Evolutionary conservation across 2,888 invertebrate species (phyloP).

Genomic region (Cyclophora punctaria): DNA sequence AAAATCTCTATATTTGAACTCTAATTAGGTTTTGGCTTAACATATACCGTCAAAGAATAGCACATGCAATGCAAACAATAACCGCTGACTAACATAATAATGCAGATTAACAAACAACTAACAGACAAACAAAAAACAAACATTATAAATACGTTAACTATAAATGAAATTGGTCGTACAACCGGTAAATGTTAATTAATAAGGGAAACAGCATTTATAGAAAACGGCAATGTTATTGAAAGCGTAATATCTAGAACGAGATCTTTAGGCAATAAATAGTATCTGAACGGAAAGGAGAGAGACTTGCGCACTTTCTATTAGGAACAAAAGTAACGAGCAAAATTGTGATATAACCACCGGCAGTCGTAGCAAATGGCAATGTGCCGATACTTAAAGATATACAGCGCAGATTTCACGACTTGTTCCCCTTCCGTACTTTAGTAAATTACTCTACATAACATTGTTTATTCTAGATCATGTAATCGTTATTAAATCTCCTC

Average conservation of each 20-base stretch:
- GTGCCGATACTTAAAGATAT: slow-evolving; percentile 6
- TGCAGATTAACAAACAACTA: too few species aligned
- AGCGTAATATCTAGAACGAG: slow-evolving; percentile 22
- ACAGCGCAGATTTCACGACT: slow-evolving; percentile 14
- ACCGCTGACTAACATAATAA: too few species aligned
- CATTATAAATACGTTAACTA: too few species aligned
- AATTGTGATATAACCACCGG: slow-evolving; percentile 60
- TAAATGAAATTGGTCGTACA: too few species aligned
- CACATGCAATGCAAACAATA: too few species aligned
- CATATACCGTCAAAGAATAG: too few species aligned
- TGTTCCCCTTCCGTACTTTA: slow-evolving; percentile 13
- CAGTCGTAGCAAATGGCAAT: slow-evolving; percentile 26
- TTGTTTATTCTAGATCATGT: too few species aligned
- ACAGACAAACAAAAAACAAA: too few species aligned
- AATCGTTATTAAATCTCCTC: too few species aligned
- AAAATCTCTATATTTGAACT: too few species aligned
- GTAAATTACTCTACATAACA: too few species aligned
- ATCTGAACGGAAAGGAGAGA: slow-evolving; percentile 59
- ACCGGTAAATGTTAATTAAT: background rate
- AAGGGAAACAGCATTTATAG: slow-evolving; percentile 14
- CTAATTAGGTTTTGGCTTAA: too few species aligned
- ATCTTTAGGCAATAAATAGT: slow-evolving; percentile 44
- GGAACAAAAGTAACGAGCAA: slow-evolving; percentile 56
- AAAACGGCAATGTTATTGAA: slow-evolving; percentile 19
- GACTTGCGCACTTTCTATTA: slow-evolving; percentile 63